Percentiles rank a stretch among this genome's conserved stretches.
These are phyloP conservation scores for Linepithema humile DNA, from an alignment of 1,140 invertebrate genomes.

Conservation along the genomic window DNA sequence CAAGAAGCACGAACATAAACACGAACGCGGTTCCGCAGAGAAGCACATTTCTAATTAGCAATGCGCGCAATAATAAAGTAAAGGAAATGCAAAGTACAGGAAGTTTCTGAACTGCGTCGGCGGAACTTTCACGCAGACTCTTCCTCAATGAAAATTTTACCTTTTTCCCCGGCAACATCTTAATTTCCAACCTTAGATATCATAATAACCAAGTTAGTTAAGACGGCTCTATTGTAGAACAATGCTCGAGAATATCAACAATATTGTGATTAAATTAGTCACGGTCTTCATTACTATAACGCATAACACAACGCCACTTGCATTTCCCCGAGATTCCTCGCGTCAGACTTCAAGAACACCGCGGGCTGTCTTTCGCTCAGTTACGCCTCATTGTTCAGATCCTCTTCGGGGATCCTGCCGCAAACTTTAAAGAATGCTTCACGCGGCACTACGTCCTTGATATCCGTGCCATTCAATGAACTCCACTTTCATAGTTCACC, in stretches of 20 bases:
- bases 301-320: not conserved
- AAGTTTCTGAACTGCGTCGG: not conserved
- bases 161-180: not conserved
- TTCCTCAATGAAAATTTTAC: conserved; percentile 2
- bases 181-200: not conserved
- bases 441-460: not conserved
- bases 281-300: not conserved
- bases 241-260: not conserved
- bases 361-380: conserved; percentile 16
- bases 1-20: not conserved
- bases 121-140: not conserved
- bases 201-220: not conserved
- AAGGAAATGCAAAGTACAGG: not conserved
- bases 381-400: conserved; percentile 30
- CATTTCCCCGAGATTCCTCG: not conserved
- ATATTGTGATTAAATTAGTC: conserved; percentile 8
- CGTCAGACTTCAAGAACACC: conserved; percentile 12
- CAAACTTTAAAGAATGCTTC: conserved; percentile 24
- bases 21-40: not conserved
- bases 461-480: not conserved
- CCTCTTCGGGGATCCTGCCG: not conserved
- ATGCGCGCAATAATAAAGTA: conserved; percentile 6
- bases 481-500: not conserved
- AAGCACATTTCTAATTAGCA: not conserved
- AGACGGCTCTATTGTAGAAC: not conserved